Evolutionary conservation across 2,888 invertebrate genomes (phyloP).

Genomic region (Rotaria sp.): DNA sequence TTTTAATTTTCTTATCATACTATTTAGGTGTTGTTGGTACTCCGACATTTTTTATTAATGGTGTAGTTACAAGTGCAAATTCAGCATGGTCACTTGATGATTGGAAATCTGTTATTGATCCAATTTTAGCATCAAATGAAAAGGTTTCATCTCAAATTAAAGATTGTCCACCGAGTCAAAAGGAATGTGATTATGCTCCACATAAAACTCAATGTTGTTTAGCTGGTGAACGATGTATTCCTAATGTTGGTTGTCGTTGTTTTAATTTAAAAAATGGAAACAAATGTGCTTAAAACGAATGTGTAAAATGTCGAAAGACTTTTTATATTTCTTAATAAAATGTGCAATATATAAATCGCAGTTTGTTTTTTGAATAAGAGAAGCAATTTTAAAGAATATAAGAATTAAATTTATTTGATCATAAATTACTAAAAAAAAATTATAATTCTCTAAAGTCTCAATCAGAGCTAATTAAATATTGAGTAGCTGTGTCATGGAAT

Average conservation of each 20-base stretch:
- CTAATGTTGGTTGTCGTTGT: conserved; percentile 46
- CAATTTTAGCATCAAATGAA: conserved; percentile 33
- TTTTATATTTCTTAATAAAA: not conserved
- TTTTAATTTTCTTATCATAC: not conserved
- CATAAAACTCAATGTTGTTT: conserved; percentile 45
- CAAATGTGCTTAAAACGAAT: not conserved
- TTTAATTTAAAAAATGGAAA: conserved; percentile 32
- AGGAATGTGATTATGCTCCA: conserved; percentile 44
- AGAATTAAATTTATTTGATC: no score
- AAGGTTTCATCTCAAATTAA: not conserved
- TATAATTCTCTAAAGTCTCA: no score
- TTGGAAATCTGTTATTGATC: conserved; percentile 46
- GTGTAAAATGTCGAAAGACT: not conserved
- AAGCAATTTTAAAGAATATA: no score
- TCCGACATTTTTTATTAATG: conserved; percentile 47
- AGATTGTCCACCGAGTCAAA: conserved; percentile 40
- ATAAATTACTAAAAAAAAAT: no score
- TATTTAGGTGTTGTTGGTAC: conserved; percentile 45
- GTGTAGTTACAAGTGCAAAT: conserved; percentile 44
- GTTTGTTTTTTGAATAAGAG: no score
- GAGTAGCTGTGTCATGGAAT: no score
- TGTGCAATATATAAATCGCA: not conserved
- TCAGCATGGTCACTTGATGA: conserved; percentile 45
- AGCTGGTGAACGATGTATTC: conserved; percentile 45
- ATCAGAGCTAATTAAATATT: no score